phyloP scores from a whole-genome alignment of 1,140 invertebrate genomes.

The Araneus ventricosus region DNA sequence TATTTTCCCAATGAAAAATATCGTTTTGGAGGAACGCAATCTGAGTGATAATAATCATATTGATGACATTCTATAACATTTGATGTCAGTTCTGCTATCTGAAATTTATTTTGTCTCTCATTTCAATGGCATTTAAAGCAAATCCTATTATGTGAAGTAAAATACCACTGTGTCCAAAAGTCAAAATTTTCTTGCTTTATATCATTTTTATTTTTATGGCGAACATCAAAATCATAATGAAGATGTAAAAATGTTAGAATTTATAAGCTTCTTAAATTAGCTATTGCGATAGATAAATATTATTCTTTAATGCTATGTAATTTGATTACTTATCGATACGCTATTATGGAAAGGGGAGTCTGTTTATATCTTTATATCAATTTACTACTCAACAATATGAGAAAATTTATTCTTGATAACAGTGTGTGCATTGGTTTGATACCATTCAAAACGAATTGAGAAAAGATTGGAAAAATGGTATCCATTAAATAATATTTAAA shows the following conservation, averaged over 20 bases:
- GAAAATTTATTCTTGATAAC: background rate
- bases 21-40: background rate
- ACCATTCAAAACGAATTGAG: background rate
- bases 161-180: background rate
- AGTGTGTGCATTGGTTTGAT: background rate
- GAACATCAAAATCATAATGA: background rate
- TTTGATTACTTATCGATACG: background rate
- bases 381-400: background rate
- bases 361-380: background rate
- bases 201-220: background rate
- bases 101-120: background rate
- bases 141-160: background rate
- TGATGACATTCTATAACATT: constrained; percentile 26
- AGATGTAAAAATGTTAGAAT: background rate
- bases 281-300: background rate
- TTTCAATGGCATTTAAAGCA: background rate
- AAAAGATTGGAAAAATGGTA: background rate
- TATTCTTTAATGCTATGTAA: background rate
- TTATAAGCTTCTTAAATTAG: constrained; percentile 25
- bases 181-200: background rate
- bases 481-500: background rate
- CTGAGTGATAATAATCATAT: constrained; percentile 11
- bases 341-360: background rate
- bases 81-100: background rate
- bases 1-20: constrained; percentile 24